phyloP scores from a whole-genome alignment of 2,113 vertebrate genomes.

The Aspiorhynchus laticeps region DNA sequence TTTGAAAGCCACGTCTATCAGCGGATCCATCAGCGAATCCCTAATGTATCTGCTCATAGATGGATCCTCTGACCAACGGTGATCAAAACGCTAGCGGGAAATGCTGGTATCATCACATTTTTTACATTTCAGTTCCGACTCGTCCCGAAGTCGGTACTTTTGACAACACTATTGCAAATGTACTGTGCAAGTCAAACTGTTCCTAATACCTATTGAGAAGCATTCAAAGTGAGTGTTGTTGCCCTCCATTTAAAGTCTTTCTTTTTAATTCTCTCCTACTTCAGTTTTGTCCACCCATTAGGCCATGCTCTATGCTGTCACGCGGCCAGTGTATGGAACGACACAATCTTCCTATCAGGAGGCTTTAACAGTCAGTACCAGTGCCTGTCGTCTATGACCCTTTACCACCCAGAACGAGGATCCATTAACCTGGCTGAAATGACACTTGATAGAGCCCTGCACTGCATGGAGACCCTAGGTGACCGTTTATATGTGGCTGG shows the following conservation, averaged over 20 bases:
- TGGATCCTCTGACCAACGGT: no score
- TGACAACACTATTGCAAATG: background rate
- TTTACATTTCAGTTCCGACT: no score
- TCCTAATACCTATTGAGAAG: background rate
- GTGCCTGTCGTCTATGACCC: constrained; percentile 63
- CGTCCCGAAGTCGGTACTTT: no score
- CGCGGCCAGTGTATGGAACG: constrained; percentile 63
- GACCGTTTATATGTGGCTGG: constrained; percentile 61
- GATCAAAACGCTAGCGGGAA: no score
- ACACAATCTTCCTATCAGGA: constrained; percentile 72
- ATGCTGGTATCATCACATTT: no score
- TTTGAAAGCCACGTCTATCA: no score
- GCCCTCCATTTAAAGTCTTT: background rate
- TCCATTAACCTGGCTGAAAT: constrained; percentile 59
- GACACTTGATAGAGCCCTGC: constrained; percentile 55
- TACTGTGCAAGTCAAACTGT: background rate
- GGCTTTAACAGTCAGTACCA: constrained; percentile 62
- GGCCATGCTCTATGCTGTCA: constrained; percentile 66
- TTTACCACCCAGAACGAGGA: constrained; percentile 63
- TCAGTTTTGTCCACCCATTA: constrained; percentile 66
- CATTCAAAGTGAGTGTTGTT: background rate
- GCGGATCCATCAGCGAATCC: no score
- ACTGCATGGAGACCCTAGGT: constrained; percentile 64
- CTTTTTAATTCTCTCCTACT: background rate
- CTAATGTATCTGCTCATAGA: no score